A percentile compares a stretch with the other conserved stretches of the same genome.
These are phyloP conservation scores for Luperina nickerlii DNA, from an alignment of 2,888 invertebrate genomes.

Conservation along the genomic window DNA sequence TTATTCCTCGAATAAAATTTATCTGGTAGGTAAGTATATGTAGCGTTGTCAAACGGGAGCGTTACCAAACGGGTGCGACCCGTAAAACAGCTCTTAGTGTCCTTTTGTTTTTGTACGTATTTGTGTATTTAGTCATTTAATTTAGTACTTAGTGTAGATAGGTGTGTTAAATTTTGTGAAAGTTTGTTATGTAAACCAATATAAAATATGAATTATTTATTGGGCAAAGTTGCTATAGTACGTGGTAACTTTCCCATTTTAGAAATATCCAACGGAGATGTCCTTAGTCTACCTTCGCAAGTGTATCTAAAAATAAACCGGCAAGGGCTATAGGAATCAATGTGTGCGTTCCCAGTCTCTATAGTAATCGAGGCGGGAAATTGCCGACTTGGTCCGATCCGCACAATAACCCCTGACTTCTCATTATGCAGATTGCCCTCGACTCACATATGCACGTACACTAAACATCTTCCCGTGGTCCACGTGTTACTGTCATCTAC, in stretches of 20 bases:
- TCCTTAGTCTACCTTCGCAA: background rate
- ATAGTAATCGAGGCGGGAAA: slow-evolving; percentile 86
- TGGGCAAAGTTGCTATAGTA: background rate
- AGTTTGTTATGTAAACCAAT: background rate
- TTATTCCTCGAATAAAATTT: no score
- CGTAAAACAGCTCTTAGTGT: no score
- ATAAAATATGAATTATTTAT: background rate
- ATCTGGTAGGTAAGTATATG: no score
- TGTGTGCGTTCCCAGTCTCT: slow-evolving; percentile 76
- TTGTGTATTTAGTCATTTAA: background rate
- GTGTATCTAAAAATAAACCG: slow-evolving; percentile 60
- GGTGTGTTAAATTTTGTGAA: background rate
- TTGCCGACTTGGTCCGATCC: slow-evolving; percentile 84
- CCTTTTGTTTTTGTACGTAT: background rate
- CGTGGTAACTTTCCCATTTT: background rate
- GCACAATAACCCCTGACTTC: slow-evolving; percentile 85
- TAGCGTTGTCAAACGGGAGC: no score
- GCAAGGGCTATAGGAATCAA: slow-evolving; percentile 74
- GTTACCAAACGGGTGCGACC: no score
- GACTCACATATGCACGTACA: slow-evolving; percentile 81
- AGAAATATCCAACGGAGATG: background rate
- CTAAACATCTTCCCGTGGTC: slow-evolving; percentile 77
- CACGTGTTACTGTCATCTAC: slow-evolving; percentile 57
- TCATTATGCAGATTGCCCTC: slow-evolving; percentile 88
- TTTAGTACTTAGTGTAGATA: background rate